Base-by-base conservation (phyloP, 2,797 vertebrate species). In the Takifugu rubripes region DNA sequence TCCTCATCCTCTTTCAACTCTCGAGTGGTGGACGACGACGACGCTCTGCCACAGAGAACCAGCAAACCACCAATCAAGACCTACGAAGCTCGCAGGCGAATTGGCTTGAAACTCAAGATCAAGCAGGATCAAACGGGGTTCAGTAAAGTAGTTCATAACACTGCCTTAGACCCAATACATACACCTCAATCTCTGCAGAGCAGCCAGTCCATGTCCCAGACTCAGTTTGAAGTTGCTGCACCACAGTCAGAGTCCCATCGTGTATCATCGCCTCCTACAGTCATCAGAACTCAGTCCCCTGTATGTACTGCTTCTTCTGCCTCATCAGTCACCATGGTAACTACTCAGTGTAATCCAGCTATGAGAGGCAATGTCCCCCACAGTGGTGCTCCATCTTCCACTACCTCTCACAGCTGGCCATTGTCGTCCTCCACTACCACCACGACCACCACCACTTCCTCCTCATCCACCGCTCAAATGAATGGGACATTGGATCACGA, bases 61-160 rank as follows among this genome's bases (percentile, higher is more conserved):
- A 95, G 93, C 87, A 94, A 92, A 21, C 95, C 95, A 0, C 95
- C 96, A 1, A 97, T 96, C 54, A 97, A 97, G 72, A 98, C 96
- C 2, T 98, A 98, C 1, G 96, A 97, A 84, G 96, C 96, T 0
- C 94, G 96, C 0, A 92, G 94, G 55, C 89, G 95, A 29, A 96
- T 97, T 0, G 94, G 95, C 25, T 85, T 98, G 64, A 98, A 98
- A 82, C 81, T 98, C 5, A 98, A 98, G 86, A 98, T 98, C 87
- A 98, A 98, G 64, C 96, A 98, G 81, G 96, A 97, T 75, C 88
- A 90, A 50, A 95, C 94, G 0, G 95, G 96, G 1, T 91, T 96
- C 58, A 94, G 94, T 66, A 97, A 97, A 69, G 95, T 98, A 24
- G 93, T 98, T 21, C 95, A 97, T 84, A 98, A 98, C 87, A 98